Evolutionary conservation across 2,888 invertebrate species (phyloP), one percentile per base, ranked within the genome.

Genomic region (Scaptodrosophila latifasciaeformis): DNA sequence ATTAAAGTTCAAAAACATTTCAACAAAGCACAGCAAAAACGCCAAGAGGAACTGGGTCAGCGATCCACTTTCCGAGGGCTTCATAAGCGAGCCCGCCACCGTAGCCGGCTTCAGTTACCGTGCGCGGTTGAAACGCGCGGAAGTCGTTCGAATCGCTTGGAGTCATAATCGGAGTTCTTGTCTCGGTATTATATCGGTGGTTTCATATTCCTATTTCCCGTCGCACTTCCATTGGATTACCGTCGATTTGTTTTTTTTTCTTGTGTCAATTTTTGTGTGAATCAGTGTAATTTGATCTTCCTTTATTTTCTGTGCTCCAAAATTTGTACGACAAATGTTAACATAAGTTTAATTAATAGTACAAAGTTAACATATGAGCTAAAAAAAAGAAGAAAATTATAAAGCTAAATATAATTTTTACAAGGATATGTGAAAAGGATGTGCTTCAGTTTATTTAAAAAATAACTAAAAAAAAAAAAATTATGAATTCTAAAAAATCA

Each of bases 31-130:
- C 62, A 74, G 82, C 74, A 70, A 66, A 66, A 69, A 51, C 44
- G 15, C 2, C 34, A 15, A 15, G 49, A 24, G 40, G 55, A 82
- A 77, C 51, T 82, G 70, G 81, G 83, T 72, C 82, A 68, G 37
- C 67, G 83, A 70, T 67, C 82, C 68, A 83, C 70, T 78, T 84
- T 80, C 61, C 51, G 56, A 65, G 68, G 62, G 67, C 75, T 83
- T 82, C 64, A 82, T 75, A 83, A 72, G 70, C 67, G 49, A 54
- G 40, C 49, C 65, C 39, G 37, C 49, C 48, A 40, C 53, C 70
- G 21, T 29, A 48, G 51, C 18, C 52, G 64, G 53, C 61, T 70
- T 78, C 82, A 83, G 84, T 83, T 70, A 63, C 68, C 52, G 59
- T 58, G 48, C 30, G 51, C 54, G 67, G 52, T 53, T 63, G 52